phyloP scores from a whole-genome alignment of 2,113 vertebrate genomes.

The Podiceps cristatus region DNA sequence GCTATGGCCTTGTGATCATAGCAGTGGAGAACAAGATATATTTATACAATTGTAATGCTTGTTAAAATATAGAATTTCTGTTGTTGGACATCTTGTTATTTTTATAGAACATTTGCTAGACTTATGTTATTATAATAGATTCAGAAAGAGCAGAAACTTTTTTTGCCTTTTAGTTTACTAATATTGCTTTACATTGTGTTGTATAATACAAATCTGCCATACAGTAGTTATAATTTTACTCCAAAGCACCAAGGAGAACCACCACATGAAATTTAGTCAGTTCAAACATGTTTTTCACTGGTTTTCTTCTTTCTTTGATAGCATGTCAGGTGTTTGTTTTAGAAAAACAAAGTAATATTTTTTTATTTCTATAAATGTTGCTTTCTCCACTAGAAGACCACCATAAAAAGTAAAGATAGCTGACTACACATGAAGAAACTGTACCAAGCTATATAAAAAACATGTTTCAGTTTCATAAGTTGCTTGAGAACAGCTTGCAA shows the following conservation, averaged over 20 bases:
- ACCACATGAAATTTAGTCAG: background rate
- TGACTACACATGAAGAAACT: background rate
- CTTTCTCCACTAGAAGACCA: background rate
- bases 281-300: background rate
- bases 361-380: background rate
- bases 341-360: background rate
- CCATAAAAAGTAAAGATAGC: background rate
- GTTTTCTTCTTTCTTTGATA: background rate
- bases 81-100: background rate
- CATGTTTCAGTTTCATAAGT: background rate
- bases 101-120: background rate
- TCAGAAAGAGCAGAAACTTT: background rate
- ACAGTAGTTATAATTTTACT: background rate
- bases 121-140: background rate
- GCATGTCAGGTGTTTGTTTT: background rate
- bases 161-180: background rate
- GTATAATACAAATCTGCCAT: background rate
- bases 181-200: background rate
- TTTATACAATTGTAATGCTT: background rate
- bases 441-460: background rate
- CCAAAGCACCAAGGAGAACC: background rate
- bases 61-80: background rate
- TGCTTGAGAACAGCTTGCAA: background rate
- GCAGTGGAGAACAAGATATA: background rate
- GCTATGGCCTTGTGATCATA: background rate